These are phyloP conservation scores for Oncorhynchus gorbuscha DNA, from an alignment of 2,113 vertebrate genomes.

Conservation along the genomic window DNA sequence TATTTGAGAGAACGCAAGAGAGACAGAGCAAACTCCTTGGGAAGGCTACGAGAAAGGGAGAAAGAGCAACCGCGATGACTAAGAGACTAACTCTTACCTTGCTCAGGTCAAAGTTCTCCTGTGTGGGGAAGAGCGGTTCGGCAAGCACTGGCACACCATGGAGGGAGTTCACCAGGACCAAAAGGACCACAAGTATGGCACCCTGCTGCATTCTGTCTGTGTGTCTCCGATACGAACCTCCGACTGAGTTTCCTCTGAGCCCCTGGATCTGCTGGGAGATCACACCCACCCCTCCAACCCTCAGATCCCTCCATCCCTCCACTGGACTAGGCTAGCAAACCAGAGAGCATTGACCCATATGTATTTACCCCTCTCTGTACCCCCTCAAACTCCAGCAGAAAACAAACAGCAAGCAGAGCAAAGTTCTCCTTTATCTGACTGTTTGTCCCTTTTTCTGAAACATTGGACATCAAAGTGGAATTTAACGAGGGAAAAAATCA, in stretches of 20 bases:
- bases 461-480: slow-evolving; percentile 32
- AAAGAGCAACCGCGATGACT: too few species aligned
- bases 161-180: slow-evolving; percentile 44
- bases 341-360: slow-evolving; percentile 47
- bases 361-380: slow-evolving; percentile 29
- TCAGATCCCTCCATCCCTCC: neutral
- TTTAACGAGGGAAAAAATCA: slow-evolving; percentile 21
- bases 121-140: slow-evolving; percentile 70
- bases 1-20: too few species aligned
- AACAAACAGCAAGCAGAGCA: slow-evolving; percentile 67
- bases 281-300: neutral
- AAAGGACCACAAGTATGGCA: slow-evolving; percentile 42
- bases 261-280: neutral
- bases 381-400: too few species aligned
- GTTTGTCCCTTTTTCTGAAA: slow-evolving; percentile 11
- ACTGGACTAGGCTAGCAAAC: slow-evolving; percentile 8
- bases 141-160: slow-evolving; percentile 54
- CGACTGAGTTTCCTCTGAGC: slow-evolving; percentile 7
- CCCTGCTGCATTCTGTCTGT: slow-evolving; percentile 43
- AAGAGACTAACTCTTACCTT: slow-evolving; percentile 68
- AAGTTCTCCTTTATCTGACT: slow-evolving; percentile 60
- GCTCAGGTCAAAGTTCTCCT: slow-evolving; percentile 84
- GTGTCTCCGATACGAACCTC: slow-evolving; percentile 10
- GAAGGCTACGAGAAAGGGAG: neutral
- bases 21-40: neutral